Evolutionary conservation across 23 tunicate species (phyloP), one percentile per base, ranked within the genome.

Genomic region (Trididemnum clinides): DNA sequence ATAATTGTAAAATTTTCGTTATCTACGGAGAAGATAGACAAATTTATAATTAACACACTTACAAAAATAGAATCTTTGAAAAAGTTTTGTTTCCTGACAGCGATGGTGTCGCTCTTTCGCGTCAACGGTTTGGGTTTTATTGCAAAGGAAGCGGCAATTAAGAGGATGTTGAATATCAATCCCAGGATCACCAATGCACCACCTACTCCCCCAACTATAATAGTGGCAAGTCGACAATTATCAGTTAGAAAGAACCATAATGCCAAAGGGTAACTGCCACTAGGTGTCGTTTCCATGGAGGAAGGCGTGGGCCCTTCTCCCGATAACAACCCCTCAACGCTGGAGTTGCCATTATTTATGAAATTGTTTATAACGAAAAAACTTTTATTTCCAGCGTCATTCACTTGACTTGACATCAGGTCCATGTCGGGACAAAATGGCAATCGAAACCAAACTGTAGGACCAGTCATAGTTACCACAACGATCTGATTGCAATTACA

Each of bases 221-320:
- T 71, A 2, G 87, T 50, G 10, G 80, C 27, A 25, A 26, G 1
- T 5, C 62, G 87, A 71, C 87, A 83, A 7, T 38, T 27, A 18
- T 50, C 0, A 28, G 76, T 37, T 19, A 83, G 87, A 1, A 39
- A 31, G 21, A 30, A 66, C 87, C 87, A 83, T n/a, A n/a, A n/a
- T n/a, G n/a, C n/a, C n/a, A n/a, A n/a, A n/a, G n/a, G n/a, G n/a
- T n/a, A n/a, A n/a, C n/a, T n/a, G n/a, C n/a, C n/a, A n/a, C n/a
- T n/a, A 35, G 12, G 58, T 1, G 86, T 58, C 29, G 86, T 64
- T 19, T 19, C 36, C 34, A 39, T 23, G 6, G 28, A 28, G 32
- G 32, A 28, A 1, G 71, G 32, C n/a, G 57, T 37, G 63, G 30
- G 28, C 29, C 5, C 64, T 21, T 28, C 28, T 3, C 34, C 33